phyloP scores from a whole-genome alignment of 1,140 invertebrate species.

The Anastrepha obliqua region DNA sequence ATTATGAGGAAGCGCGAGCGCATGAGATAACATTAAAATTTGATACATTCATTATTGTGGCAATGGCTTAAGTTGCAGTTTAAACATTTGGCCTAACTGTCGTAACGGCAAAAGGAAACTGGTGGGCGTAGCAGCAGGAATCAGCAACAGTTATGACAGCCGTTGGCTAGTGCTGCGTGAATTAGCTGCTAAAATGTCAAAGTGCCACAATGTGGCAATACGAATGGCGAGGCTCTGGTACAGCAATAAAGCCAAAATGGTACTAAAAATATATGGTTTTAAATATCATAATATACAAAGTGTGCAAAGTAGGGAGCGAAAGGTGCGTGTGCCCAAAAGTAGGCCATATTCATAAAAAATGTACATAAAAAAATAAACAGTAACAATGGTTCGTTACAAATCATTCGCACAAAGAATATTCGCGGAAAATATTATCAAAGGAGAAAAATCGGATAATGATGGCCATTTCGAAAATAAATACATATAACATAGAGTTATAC shows the following conservation, averaged over 20 bases:
- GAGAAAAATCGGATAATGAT: too few species aligned
- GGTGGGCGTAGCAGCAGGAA: background rate
- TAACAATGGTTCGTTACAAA: too few species aligned
- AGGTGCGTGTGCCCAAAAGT: background rate
- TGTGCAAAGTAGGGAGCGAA: background rate
- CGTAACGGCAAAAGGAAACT: background rate
- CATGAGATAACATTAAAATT: conserved; percentile 48
- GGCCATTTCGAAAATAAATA: too few species aligned
- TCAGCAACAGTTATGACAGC: conserved; percentile 27
- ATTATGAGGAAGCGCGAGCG: conserved; percentile 7
- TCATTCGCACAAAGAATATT: too few species aligned
- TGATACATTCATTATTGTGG: conserved; percentile 44
- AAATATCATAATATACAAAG: background rate
- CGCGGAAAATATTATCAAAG: too few species aligned
- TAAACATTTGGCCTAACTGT: background rate
- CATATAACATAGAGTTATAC: too few species aligned
- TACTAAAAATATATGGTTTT: conserved; percentile 13
- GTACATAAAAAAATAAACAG: too few species aligned
- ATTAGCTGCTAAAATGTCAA: conserved; percentile 52
- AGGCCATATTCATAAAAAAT: background rate
- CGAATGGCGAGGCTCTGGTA: background rate
- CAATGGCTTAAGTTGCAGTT: conserved; percentile 35
- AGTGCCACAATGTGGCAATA: background rate
- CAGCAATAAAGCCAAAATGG: background rate
- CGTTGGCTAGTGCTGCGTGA: conserved; percentile 5